Base-by-base conservation (phyloP, 2,113 vertebrate species). In the Lophochroa leadbeateri region DNA sequence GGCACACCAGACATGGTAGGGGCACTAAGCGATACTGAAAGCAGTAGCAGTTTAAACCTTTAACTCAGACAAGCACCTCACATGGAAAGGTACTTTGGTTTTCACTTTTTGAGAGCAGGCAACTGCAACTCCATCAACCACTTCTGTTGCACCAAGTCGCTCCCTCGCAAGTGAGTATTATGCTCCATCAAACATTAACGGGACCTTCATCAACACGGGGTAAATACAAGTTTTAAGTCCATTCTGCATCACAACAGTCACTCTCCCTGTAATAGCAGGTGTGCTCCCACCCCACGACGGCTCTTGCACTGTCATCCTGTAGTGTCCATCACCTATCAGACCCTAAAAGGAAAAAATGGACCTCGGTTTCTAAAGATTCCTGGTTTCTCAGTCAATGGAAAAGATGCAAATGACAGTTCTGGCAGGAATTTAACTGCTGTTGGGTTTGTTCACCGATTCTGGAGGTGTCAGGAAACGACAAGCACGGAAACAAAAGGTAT, bases 1-100 rank as follows among this genome's bases (percentile, higher is more conserved):
- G 98, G 98, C 98, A 98, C 98, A 97, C 97, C 97, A 98, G 97
- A 98, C 97, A 97, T 97, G 97, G 96, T 95, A 95, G 98, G 97
- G 98, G 97, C 92, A 97, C 95, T 97, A 97, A 96, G 96, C 94
- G 94, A 97, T 94, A 96, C 94, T 87, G 95, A 97, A 97, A 97
- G 97, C 95, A 97, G 94, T 87, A 92, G 94, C 93, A 39, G 67
- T 70, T 96, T 65, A 93, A 92, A 95, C 95, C 92, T 97, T 93
- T 80, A 65, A 82, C 91, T 97, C 95, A 75, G 94, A 92, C 78
- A 94, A 96, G 97, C 94, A 98, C 96, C 96, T 97, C 44, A 53
- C 8, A 18, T 75, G 96, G 94, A 96, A 97, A 98, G 97, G 97
- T 96, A 96, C 97, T 98, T 97, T 92, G 97, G 97, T 94, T 97